Base-by-base conservation (phyloP, 1,140 invertebrate genomes). In the Papilio machaon region DNA sequence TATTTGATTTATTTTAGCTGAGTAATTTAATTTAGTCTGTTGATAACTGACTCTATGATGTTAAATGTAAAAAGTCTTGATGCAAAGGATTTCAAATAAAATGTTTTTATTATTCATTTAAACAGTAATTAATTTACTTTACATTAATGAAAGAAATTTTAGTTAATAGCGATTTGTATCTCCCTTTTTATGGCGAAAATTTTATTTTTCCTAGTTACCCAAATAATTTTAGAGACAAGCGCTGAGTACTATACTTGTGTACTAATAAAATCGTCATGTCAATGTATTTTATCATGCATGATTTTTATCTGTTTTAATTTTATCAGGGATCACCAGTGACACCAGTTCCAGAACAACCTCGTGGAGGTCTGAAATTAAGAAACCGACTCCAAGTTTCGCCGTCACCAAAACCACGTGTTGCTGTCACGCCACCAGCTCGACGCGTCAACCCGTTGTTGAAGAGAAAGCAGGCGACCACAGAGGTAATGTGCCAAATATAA, bases 401-500 rank as follows among this genome's bases (percentile, higher is more conserved):
- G 0, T 91, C 92, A 0, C 91, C 92, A 0, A 92, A 91, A 78
- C 91, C 92, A 0, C 87, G 91, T 0, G 87, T 89, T 1, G 84
- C 90, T 1, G 86, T 82, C 10, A 87, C 91, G 0, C 84, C 90
- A 2, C 87, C 86, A 15, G 76, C 89, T 1, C 88, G 91, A 5
- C 88, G 92, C 4, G 87, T 86, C n/a, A 94, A 94, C 81, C 92
- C 92, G 6, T 83, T 94, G 9, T 82, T 93, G 17, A 92, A 91
- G 86, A 92, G 92, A 80, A 93, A 92, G 81, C 80, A 88, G 60
- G 85, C 85, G 79, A 85, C 90, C 76, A 92, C 92, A 79, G 92
- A 93, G 87, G 92, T 94, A 88, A 77, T 15, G 49, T 58, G 54
- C 70, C 64, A n/a, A 73, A 70, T 19, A 81, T 80, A 43, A 52